Base-by-base conservation (phyloP, 2,888 invertebrate genomes). In the Teleiodes luculella region DNA sequence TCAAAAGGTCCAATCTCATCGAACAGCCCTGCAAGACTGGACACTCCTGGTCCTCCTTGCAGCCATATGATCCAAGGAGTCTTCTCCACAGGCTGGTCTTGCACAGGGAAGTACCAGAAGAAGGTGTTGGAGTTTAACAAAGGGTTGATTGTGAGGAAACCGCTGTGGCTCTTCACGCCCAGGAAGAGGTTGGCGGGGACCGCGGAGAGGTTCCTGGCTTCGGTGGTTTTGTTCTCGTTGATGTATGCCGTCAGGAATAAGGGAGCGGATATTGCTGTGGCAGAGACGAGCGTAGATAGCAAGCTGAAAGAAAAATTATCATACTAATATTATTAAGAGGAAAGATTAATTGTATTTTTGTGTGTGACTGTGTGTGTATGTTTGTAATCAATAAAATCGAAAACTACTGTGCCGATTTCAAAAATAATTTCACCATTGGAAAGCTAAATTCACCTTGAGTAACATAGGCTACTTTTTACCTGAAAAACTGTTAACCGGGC, bases 21-120 rank as follows among this genome's bases (percentile, higher is more conserved):
- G 46, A 87, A 86, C 0, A 86, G 67, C 0, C 83, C 86, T 1
- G 73, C 74, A 3, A 87, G 58, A 31, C 94, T 94, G 0, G 95
- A 93, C 0, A 92, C 93, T 0, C 92, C 97, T 0, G 97, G 97
- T 0, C 97, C 97, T 11, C 97, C 97, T 91, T 97, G 94, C 11
- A 97, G 84, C 97, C 97, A 97, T 57, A 97, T 91, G 31, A 96
- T 90, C 67, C 96, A 86, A 0, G 97, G 96, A 2, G 80, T 76
- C 31, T 74, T 67, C n/a, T 66, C 66, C 7, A 74, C 61, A 0
- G 81, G 78, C 60, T 80, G 83, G 37, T 66, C 66, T n/a, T 62
- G 62, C n/a, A 75, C 78, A 0, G 95, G 95, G 71, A 96, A 95
- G 70, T 94, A 96, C 96, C 96, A 96, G 82, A 96, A 96, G 86